Percentiles rank a stretch among this genome's conserved stretches.
phyloP scores from a whole-genome alignment of 2,797 vertebrate genomes.

The Apogon hyalosoma region DNA sequence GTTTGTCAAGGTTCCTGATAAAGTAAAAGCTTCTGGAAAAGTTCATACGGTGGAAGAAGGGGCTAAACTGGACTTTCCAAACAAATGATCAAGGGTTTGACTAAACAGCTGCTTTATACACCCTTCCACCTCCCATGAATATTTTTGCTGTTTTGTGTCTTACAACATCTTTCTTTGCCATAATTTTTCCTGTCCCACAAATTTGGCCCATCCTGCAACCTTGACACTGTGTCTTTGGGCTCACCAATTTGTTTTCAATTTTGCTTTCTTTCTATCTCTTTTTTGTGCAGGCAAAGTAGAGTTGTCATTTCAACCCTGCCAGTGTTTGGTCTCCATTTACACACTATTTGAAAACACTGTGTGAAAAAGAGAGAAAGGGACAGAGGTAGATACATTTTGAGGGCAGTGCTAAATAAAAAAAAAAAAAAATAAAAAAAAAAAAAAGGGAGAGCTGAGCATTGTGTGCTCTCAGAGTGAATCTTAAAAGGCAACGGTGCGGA shows the following conservation, averaged over 20 bases:
- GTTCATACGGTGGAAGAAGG: too few species aligned
- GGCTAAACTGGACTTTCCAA: too few species aligned
- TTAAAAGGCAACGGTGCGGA: background rate
- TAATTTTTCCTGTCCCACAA: background rate
- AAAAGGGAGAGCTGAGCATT: background rate
- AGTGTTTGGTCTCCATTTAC: constrained; percentile 3
- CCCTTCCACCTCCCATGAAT: too few species aligned
- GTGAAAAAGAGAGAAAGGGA: background rate
- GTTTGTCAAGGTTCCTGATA: too few species aligned
- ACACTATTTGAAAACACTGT: constrained; percentile 3
- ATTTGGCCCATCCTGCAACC: background rate
- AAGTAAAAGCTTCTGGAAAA: too few species aligned
- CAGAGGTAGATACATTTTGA: background rate
- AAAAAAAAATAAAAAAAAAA: constrained; percentile 12
- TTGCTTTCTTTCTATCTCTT: constrained; percentile 4
- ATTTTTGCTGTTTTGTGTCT: too few species aligned
- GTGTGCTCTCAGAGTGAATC: constrained; percentile 12
- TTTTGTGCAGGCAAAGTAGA: background rate
- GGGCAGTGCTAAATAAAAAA: background rate
- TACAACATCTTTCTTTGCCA: background rate
- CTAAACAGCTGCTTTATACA: too few species aligned
- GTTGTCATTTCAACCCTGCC: constrained; percentile 18
- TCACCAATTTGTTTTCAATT: constrained; percentile 32
- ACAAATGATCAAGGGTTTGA: too few species aligned
- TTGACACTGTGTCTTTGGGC: constrained; percentile 6